A percentile compares a stretch with the other conserved stretches of the same genome.
Evolutionary conservation across 92 coral and sea anemone genomes (phyloP).

Genomic region (Micromussa lordhowensis): DNA sequence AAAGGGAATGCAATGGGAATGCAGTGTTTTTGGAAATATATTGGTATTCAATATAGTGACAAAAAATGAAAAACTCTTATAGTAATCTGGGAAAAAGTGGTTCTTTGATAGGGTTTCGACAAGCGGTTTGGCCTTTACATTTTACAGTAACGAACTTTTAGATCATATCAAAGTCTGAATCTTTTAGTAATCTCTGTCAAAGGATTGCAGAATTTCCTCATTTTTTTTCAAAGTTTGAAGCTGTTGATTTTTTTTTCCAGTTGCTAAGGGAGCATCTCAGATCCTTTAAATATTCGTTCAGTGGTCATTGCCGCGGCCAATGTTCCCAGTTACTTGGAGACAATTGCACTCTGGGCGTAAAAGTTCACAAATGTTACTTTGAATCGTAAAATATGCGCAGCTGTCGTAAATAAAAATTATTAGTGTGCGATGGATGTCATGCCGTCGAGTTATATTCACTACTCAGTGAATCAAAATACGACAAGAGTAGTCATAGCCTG

Average conservation of each 20-base stretch:
- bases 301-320: neutral
- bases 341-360: neutral
- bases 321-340: neutral
- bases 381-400: neutral
- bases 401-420: slow-evolving; percentile 6
- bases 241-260: neutral
- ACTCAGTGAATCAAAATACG: no score
- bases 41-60: no score
- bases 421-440: no score
- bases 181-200: neutral
- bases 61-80: neutral
- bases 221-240: neutral
- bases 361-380: neutral
- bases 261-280: neutral
- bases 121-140: neutral
- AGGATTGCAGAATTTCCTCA: neutral
- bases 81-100: neutral
- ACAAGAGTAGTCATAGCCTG: no score
- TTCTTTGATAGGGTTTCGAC: neutral
- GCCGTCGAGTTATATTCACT: no score
- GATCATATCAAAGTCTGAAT: neutral
- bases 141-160: neutral
- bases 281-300: neutral
- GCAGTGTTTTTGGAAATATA: no score
- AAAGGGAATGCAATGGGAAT: no score